phyloP scores from a whole-genome alignment of 1,140 invertebrate species.

The Euglossa dilemma region DNA sequence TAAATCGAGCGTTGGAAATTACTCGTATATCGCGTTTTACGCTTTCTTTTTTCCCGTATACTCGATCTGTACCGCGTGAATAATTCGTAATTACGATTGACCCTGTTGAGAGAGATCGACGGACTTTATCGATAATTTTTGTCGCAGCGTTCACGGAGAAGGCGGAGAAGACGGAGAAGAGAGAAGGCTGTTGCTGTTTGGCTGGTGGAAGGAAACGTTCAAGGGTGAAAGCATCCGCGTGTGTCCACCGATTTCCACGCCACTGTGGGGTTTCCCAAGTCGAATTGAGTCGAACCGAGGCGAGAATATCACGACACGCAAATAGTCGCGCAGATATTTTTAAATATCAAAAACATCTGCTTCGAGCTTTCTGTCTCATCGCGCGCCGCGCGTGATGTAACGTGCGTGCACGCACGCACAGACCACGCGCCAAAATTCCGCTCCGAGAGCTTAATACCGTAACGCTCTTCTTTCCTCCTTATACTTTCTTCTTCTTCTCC shows the following conservation, averaged over 20 bases:
- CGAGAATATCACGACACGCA: slow-evolving; percentile 60
- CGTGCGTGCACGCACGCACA: slow-evolving; percentile 34
- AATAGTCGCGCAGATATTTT: slow-evolving; percentile 69
- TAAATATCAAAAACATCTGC: slow-evolving; percentile 69
- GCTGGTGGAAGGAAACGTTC: not conserved
- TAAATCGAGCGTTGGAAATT: not conserved
- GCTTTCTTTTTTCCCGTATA: not conserved
- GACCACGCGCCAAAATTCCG: slow-evolving; percentile 58
- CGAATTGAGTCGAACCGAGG: slow-evolving; percentile 55
- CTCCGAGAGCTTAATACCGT: slow-evolving; percentile 2
- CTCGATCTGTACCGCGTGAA: not conserved
- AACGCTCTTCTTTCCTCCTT: not conserved
- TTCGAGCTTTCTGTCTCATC: slow-evolving; percentile 45
- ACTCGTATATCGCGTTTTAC: not conserved
- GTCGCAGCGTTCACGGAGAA: not conserved
- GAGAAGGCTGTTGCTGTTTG: too few relatives aligned
- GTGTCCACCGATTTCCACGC: slow-evolving; percentile 48
- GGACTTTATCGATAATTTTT: not conserved
- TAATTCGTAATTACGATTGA: not conserved
- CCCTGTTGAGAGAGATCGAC: not conserved
- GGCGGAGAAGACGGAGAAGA: not conserved
- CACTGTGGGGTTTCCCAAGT: slow-evolving; percentile 68
- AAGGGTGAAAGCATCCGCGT: slow-evolving; percentile 26
- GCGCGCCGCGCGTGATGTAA: slow-evolving; percentile 60
- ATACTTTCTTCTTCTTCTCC: slow-evolving; percentile 6